These are phyloP conservation scores for crab-eating macaque (Macaca fascicularis) DNA, from an alignment of 2,113 vertebrate genomes.

Conservation along the genomic window T2T-MFA8v1.1 NC_088381.1:4144501-4145000, in stretches of 20 bases:
- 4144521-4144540: neutral
- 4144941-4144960: neutral
- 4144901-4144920: neutral
- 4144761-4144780: slow-evolving; percentile 26
- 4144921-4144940: neutral
- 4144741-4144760: neutral
- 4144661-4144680: neutral
- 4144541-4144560: neutral
- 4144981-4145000: neutral
- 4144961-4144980: neutral
- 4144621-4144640: neutral
- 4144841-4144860: neutral
- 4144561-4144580: neutral
- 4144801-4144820: slow-evolving; percentile 19
- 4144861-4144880: neutral
- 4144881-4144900: neutral
- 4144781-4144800: slow-evolving; percentile 13
- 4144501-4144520: neutral
- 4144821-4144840: neutral
- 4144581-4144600: neutral
- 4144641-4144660: neutral
- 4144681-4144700: slow-evolving; percentile 25
- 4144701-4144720: slow-evolving; percentile 10
- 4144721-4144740: slow-evolving; percentile 51
- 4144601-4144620: neutral